Evolutionary conservation across 2,888 invertebrate genomes (phyloP).

Genomic region (Drosophila nigricruria): DNA sequence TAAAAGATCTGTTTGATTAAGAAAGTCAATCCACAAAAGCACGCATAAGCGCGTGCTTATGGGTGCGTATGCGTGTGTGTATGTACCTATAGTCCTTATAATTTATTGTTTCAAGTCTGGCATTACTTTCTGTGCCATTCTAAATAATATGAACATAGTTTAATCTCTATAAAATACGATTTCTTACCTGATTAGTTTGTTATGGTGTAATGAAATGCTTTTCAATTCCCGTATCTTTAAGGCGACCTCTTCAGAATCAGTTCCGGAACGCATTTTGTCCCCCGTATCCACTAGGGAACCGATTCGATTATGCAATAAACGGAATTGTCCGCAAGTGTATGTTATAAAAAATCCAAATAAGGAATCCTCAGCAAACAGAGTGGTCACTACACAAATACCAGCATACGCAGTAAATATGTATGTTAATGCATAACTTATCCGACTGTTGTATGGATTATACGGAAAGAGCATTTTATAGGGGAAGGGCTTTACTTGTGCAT

Average conservation of each 20-base stretch:
- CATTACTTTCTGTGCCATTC: no score
- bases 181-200: conserved; percentile 78
- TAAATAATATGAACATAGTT: no score
- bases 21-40: no score
- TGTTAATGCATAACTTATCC: conserved; percentile 77
- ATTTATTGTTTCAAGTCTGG: no score
- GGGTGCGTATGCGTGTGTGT: no score
- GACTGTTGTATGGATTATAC: conserved; percentile 77
- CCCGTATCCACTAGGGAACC: conserved; percentile 49
- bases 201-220: conserved; percentile 76
- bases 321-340: conserved; percentile 84
- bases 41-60: no score
- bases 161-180: background rate
- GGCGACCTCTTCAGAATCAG: conserved; percentile 28
- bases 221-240: conserved; percentile 56
- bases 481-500: conserved; percentile 77
- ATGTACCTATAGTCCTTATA: no score
- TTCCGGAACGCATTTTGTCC: background rate
- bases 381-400: conserved; percentile 84
- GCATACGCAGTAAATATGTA: conserved; percentile 84
- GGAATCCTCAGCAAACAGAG: conserved; percentile 84
- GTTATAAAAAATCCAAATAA: conserved; percentile 84
- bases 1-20: no score
- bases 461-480: conserved; percentile 85
- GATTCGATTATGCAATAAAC: conserved; percentile 80